These are phyloP conservation scores for Steinernema feltiae DNA, from an alignment of 1,140 invertebrate genomes.

Conservation along the genomic window DNA sequence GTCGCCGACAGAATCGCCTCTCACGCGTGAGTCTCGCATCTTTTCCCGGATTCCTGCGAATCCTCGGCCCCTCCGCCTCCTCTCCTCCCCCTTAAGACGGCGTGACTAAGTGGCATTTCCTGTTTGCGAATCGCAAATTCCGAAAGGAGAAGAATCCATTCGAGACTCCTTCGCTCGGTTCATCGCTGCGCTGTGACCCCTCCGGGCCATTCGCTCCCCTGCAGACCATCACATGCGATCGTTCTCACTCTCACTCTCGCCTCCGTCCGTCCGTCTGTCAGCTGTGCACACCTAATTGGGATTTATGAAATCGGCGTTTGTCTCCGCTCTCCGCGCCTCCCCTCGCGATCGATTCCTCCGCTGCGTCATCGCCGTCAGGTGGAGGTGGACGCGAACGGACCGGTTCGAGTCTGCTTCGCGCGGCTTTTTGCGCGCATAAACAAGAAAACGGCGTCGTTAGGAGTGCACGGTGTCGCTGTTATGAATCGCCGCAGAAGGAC, in stretches of 20 bases:
- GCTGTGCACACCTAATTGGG: constrained; percentile 14
- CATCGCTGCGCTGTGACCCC: neutral
- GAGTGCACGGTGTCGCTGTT: neutral
- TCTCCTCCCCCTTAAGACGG: neutral
- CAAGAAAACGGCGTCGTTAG: constrained; percentile 3
- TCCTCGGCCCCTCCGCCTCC: neutral
- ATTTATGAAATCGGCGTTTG: neutral
- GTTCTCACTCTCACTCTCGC: neutral
- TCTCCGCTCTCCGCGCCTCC: neutral
- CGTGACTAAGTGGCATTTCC: neutral
- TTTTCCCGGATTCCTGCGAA: neutral
- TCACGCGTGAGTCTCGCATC: neutral
- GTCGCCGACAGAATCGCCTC: neutral
- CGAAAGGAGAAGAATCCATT: neutral
- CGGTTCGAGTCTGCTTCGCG: neutral
- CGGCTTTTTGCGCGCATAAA: neutral
- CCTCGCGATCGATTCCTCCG: neutral
- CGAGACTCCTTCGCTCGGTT: neutral
- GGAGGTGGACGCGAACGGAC: neutral
- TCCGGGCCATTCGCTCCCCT: neutral
- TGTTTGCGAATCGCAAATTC: neutral
- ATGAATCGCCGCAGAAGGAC: neutral
- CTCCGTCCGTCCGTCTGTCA: neutral
- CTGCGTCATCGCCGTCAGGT: neutral
- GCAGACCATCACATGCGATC: neutral